A percentile compares a stretch with the other conserved stretches of the same genome.
Conservation (phyloP, 2,888 invertebrate genomes). For the Eupithecia pulchellata region DNA sequence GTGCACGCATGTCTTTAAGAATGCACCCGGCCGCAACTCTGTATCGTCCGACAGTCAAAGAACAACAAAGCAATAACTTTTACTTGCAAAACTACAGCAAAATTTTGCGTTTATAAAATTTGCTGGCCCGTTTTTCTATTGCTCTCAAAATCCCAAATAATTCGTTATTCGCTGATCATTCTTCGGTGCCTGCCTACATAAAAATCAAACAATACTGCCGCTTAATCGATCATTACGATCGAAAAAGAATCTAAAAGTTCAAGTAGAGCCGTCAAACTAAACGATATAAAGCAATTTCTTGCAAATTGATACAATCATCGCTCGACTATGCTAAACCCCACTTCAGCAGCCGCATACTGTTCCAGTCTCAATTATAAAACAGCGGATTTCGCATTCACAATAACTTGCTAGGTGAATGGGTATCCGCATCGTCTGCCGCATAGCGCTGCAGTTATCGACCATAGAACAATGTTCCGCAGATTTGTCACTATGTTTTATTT, state of each 20-base stretch:
- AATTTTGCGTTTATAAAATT: not conserved
- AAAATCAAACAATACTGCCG: not conserved
- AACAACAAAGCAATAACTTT: not conserved
- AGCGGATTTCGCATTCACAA: constrained; percentile 36
- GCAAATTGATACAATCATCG: constrained; percentile 29
- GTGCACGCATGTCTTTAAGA: not conserved
- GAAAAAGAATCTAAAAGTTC: not conserved
- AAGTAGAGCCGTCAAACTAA: constrained; percentile 1
- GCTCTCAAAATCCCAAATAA: not conserved
- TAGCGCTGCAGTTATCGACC: constrained; percentile 41
- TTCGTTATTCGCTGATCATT: not conserved
- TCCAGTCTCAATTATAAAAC: constrained; percentile 34
- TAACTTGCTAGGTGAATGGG: constrained; percentile 36
- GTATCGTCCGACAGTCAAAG: not conserved
- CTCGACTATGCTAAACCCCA: constrained; percentile 31
- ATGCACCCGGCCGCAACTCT: not conserved
- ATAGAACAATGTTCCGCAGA: constrained; percentile 32
- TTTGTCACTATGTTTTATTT: constrained; percentile 21
- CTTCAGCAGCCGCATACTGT: constrained; percentile 27
- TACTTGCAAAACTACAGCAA: not conserved
- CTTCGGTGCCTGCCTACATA: not conserved
- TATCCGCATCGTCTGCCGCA: constrained; percentile 46
- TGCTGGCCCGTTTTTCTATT: not conserved
- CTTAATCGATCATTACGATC: not conserved
- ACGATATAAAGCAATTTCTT: constrained; percentile 17